Evolutionary conservation across 2,888 invertebrate species (phyloP), one percentile per base, ranked within the genome.

Genomic region (Spodoptera picta): DNA sequence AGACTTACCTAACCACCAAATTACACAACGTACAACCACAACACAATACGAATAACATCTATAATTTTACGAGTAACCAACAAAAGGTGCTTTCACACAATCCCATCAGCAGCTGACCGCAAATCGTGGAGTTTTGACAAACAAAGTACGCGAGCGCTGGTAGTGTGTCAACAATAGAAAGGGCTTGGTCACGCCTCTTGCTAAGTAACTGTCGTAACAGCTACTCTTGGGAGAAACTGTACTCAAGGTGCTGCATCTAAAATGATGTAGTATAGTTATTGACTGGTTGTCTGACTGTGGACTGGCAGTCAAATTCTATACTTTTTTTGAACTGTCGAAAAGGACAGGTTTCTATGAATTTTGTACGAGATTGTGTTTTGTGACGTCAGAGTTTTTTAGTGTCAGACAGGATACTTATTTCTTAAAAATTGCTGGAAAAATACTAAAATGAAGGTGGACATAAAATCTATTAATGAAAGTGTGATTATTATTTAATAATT

Each of bases 91-190:
- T 73, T 71, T 59, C 56, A 47, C 57, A 50, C 19, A 48, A 46
- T 11, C 48, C 44, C 72, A 75, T 76, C 76, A 69, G 52, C 65
- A 69, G 57, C 60, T 63, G 65, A 69, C 70, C 75, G 54, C 70
- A 73, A 60, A 62, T 51, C 57, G 14, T 54, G 44, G 48, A 58
- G 69, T 73, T 73, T 62, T 64, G 59, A 61, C 66, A 67, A 72
- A 58, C 47, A 51, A 68, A 71, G 73, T 66, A 55, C 55, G 61
- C 69, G 31, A 9, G 60, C 74, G 60, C 67, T 72, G 62, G 50
- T 53, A 53, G 74, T 67, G 31, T 66, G 70, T 73, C 79, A 69
- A 73, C 79, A 79, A 79, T 75, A 76, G 77, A 77, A 79, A 79
- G 77, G 79, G 79, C 79, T 70, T 62, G 57, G 75, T 75, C 72